phyloP scores from a whole-genome alignment of 2,888 invertebrate species.

The Brenthis daphne region DNA sequence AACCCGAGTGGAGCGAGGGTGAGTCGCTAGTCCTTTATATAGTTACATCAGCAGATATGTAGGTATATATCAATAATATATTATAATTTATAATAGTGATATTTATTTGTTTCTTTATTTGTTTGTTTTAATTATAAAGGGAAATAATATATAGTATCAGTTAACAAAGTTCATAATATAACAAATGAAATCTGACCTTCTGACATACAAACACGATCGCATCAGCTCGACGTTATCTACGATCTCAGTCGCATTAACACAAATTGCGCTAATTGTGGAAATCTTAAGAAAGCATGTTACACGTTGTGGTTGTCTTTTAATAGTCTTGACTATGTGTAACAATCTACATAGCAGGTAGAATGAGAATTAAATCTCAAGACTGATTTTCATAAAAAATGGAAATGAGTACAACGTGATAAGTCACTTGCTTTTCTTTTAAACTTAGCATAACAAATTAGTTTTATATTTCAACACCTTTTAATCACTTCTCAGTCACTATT shows the following conservation, averaged over 20 bases:
- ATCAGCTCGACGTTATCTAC: constrained; percentile 30
- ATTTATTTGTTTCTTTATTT: neutral
- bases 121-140: neutral
- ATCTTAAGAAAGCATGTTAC: constrained; percentile 53
- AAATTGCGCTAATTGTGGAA: constrained; percentile 68
- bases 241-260: constrained; percentile 40
- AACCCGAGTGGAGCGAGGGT: too few relatives aligned
- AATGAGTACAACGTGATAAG: too few relatives aligned
- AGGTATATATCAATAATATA: neutral
- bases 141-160: neutral
- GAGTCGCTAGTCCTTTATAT: neutral
- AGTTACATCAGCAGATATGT: neutral
- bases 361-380: too few relatives aligned
- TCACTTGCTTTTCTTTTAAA: too few relatives aligned
- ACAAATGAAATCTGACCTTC: constrained; percentile 21
- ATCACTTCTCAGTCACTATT: too few relatives aligned
- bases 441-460: too few relatives aligned
- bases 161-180: constrained; percentile 4
- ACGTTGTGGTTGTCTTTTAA: constrained; percentile 3
- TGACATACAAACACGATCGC: constrained; percentile 28
- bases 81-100: neutral
- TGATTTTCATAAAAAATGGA: too few relatives aligned
- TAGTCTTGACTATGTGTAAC: constrained; percentile 2
- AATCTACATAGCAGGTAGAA: too few relatives aligned
- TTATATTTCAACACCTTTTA: too few relatives aligned